Conservation (phyloP, 35 echinoderm and acorn worm genomes). For the Heliocidaris tuberculata region DNA sequence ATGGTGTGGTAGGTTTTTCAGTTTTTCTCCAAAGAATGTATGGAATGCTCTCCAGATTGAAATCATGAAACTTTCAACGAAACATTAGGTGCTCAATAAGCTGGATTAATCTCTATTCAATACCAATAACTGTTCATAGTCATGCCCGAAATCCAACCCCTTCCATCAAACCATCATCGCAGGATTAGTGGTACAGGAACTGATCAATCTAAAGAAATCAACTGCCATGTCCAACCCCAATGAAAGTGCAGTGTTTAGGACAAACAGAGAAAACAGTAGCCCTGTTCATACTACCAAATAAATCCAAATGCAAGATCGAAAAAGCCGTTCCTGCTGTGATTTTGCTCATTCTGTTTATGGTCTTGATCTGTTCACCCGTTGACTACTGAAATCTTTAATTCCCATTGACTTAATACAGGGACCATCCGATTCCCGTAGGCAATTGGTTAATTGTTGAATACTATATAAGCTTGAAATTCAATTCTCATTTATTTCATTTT, state of each 20-base stretch:
- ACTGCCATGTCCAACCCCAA: neutral
- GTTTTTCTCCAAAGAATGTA: neutral
- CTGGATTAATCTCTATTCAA: neutral
- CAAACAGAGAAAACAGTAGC: neutral
- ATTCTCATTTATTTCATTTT: too few species aligned
- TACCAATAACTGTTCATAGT: neutral
- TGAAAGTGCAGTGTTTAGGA: neutral
- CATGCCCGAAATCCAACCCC: neutral
- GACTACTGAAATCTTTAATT: too few species aligned
- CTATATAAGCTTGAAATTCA: too few species aligned
- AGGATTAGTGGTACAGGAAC: neutral
- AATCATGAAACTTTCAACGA: neutral
- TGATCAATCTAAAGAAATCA: slow-evolving; percentile 18
- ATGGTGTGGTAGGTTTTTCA: neutral
- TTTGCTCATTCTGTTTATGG: too few species aligned
- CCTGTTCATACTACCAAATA: neutral
- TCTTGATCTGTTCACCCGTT: too few species aligned
- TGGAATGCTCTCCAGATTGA: neutral
- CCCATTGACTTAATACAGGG: too few species aligned
- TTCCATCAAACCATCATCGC: neutral
- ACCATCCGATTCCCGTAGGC: too few species aligned
- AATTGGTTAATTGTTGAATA: too few species aligned
- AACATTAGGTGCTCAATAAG: neutral
- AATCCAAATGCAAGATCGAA: neutral
- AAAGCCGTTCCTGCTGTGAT: neutral